Evolutionary conservation across 2,888 invertebrate species (phyloP).

Genomic region (Nemapogon koenigi): DNA sequence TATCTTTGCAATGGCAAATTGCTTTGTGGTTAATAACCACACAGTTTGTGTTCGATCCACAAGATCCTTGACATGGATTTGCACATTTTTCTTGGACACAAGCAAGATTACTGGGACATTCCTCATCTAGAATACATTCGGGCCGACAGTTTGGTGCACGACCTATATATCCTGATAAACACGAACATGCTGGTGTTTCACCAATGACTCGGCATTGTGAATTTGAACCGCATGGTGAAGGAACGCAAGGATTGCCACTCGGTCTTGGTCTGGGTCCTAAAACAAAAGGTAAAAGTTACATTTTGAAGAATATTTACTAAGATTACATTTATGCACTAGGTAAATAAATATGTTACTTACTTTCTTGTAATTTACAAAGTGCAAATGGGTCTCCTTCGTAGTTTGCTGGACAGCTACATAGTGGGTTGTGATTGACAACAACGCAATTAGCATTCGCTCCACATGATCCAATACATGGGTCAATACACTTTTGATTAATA

Average conservation of each 20-base stretch:
- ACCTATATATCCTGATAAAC: constrained; percentile 79
- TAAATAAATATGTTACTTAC: constrained; percentile 54
- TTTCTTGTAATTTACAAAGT: constrained; percentile 71
- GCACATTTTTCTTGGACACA: constrained; percentile 83
- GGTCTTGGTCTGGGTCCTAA: constrained; percentile 62
- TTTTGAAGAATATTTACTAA: constrained; percentile 11
- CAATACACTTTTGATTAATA: constrained; percentile 77
- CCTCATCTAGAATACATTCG: constrained; percentile 84
- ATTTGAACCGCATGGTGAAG: constrained; percentile 85
- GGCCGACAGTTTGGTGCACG: constrained; percentile 86
- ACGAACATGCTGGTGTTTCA: constrained; percentile 81
- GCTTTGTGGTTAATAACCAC: constrained; percentile 84
- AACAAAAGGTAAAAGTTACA: constrained; percentile 27
- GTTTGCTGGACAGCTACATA: constrained; percentile 80
- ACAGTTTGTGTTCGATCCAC: constrained; percentile 80
- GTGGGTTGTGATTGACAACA: constrained; percentile 85
- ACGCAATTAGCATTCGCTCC: constrained; percentile 82
- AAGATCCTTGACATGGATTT: constrained; percentile 86
- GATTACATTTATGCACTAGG: constrained; percentile 3
- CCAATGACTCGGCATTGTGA: constrained; percentile 81
- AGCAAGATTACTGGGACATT: constrained; percentile 83
- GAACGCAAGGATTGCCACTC: constrained; percentile 76
- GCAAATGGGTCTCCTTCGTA: constrained; percentile 84
- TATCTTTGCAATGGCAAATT: constrained; percentile 79
- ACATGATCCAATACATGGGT: constrained; percentile 85